phyloP scores from a whole-genome alignment of 2,888 invertebrate species.

The Cataglyphis cursor region DNA sequence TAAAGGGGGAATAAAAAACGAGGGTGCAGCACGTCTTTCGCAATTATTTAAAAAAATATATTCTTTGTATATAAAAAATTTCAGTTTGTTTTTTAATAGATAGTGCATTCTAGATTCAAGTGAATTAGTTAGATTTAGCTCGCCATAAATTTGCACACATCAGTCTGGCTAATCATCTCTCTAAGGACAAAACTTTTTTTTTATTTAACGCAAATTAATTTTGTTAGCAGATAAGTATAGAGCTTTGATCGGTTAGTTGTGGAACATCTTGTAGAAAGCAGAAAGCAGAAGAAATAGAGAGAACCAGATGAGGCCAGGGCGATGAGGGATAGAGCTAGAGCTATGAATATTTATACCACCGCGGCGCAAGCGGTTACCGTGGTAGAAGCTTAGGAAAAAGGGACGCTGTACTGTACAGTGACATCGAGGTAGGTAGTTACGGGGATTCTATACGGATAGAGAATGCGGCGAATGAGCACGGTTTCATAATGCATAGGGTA shows the following conservation, averaged over 20 bases:
- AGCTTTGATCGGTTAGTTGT: background rate
- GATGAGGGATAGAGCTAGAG: conserved; percentile 63
- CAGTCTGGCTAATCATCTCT: background rate
- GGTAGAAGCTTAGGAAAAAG: conserved; percentile 51
- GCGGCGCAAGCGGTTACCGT: conserved; percentile 53
- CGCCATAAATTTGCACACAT: background rate
- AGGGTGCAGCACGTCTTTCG: background rate
- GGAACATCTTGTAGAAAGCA: conserved; percentile 13
- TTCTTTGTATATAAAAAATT: background rate
- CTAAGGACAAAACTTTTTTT: background rate
- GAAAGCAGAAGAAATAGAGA: conserved; percentile 42
- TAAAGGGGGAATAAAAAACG: background rate
- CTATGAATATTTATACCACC: conserved; percentile 80
- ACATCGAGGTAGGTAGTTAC: conserved; percentile 16
- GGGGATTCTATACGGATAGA: conserved; percentile 21
- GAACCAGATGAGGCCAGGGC: conserved; percentile 55
- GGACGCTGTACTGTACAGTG: conserved; percentile 7
- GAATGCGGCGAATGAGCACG: conserved; percentile 44
- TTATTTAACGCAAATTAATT: background rate
- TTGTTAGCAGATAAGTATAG: background rate
- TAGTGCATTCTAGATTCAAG: background rate
- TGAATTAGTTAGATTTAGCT: background rate
- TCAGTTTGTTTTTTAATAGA: background rate
- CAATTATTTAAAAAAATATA: background rate
- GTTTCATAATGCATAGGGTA: conserved; percentile 38